Evolutionary conservation across 1,140 invertebrate species (phyloP), one percentile per base, ranked within the genome.

Genomic region (Drosophila willistoni): DNA sequence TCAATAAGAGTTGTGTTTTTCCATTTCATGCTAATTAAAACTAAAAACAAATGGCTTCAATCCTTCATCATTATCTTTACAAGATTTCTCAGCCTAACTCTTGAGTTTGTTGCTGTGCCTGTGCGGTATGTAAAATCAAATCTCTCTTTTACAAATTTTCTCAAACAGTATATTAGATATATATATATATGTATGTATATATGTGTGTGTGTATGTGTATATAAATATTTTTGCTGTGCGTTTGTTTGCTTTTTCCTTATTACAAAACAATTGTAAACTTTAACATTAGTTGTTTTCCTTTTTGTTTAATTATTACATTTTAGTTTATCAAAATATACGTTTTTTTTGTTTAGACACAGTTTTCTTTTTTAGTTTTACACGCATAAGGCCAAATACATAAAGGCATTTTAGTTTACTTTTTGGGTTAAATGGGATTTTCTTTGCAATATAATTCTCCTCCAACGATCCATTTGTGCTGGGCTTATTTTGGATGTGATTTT

Each of bases 271-370:
- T 71, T 69, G 73, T 79, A 17, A 71, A 10, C 39, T 67, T 68
- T 77, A 81, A 77, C 81, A 86, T 78, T 75, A 78, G 54, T 68
- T 77, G 10, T 3, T 14, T 33, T 33, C 1, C 34, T 73, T 12
- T 33, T 33, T 33, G 12, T 57, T 73, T 86, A 78, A 86, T 77
- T 77, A 86, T 77, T 77, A 77, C 67, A 83, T 70, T 70, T 69
- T 68, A 66, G 73, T 77, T 72, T 71, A 72, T 78, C 44, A 22
- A 51, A 51, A 74, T 63, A 74, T 65, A 39, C 12, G 36, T 39
- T 39, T 39, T 36, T 74, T 64, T 55, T 70, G n/a, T 80, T 84
- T 86, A 70, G 74, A 86, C 67, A 72, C 66, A 67, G 67, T 39
- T 71, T 56, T 44, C 10, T 29, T 54, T 34, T 22, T 69, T 65